Base-by-base conservation (phyloP, 2,888 invertebrate genomes). In the Sesamia inferens region DNA sequence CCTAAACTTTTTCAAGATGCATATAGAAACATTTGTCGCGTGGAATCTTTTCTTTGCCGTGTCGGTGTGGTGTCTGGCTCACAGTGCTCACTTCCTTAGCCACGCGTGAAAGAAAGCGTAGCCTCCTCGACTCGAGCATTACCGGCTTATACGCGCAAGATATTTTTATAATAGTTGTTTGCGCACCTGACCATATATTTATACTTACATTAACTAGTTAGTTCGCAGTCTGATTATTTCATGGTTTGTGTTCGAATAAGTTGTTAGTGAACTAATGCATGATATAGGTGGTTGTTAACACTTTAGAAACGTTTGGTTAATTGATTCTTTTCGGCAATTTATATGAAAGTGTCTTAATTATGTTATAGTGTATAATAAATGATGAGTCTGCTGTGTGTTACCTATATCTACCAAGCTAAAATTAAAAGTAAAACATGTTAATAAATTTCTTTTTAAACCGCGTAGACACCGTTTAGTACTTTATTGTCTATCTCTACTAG, bases 51-150 rank as follows among this genome's bases (percentile, higher is more conserved):
- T 31, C 3, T 48, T 69, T 48, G 55, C 16, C 48, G 16, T 42
- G 68, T 61, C 62, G 54, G 72, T 63, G 67, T 58, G 55, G 66
- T 48, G 48, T 65, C 22, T 62, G 61, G 76, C 61, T 69, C 73
- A 54, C 31, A 66, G 62, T 72, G 71, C 57, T 58, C 71, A 54
- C 76, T 74, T 79, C 70, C 76, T 71, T 75, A 84, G 42, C 75
- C 70, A 78, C 81, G 86, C 86, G 88, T 83, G 88, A 87, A 85
- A 85, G 88, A 88, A 92, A 92, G 91, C 90, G 90, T 90, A 81
- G 86, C 85, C 74, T 77, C 81, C 59, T 76, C 79, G 69, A 78
- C 81, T 76, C 79, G 69, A 78, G 79, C 78, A 83, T 79, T 86
- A 84, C 72, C 70, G 67, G 61, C 66, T 61, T 62, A 68, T 11